A percentile compares a stretch with the other conserved stretches of the same genome.
Evolutionary conservation across 37 sponge, comb jelly and placozoan species (phyloP).

Genomic region (Tethya wilhelma): DNA sequence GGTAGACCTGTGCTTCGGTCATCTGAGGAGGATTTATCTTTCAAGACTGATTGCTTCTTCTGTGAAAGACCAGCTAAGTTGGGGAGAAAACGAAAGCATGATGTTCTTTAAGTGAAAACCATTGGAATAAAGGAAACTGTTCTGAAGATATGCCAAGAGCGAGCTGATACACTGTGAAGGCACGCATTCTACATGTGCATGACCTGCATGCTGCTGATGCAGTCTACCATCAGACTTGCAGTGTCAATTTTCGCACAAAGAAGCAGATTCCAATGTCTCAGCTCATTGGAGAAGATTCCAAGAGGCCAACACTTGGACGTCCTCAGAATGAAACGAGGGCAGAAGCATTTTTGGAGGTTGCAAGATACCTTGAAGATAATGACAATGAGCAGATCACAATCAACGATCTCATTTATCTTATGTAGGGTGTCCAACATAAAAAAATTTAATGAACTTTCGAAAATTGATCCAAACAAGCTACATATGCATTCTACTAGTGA

Average conservation of each 20-base stretch:
- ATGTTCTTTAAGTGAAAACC: slow-evolving; percentile 49
- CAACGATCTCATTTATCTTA: slow-evolving; percentile 20
- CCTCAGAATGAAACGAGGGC: slow-evolving; percentile 42
- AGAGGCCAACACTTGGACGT: slow-evolving; percentile 38
- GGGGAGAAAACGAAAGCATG: slow-evolving; percentile 40
- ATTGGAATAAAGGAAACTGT: slow-evolving; percentile 41
- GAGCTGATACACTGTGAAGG: slow-evolving; percentile 51
- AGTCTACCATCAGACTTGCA: slow-evolving; percentile 38
- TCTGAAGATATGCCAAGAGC: slow-evolving; percentile 32
- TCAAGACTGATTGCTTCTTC: slow-evolving; percentile 52
- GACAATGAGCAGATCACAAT: slow-evolving; percentile 55
- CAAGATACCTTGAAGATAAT: slow-evolving; percentile 51
- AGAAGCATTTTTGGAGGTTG: slow-evolving; percentile 59
- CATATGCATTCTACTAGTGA: too few relatives aligned
- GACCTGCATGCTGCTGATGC: slow-evolving; percentile 62
- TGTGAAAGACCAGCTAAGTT: slow-evolving; percentile 40
- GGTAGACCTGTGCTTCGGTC: slow-evolving; percentile 39
- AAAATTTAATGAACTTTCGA: too few relatives aligned
- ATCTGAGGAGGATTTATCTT: slow-evolving; percentile 43
- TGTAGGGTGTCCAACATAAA: too few relatives aligned
- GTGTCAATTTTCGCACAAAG: slow-evolving; percentile 41
- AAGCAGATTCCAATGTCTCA: slow-evolving; percentile 56
- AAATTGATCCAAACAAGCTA: too few relatives aligned
- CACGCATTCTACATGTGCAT: slow-evolving; percentile 52
- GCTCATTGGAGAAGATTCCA: slow-evolving; percentile 29